Base-by-base conservation (phyloP, 2,113 vertebrate genomes). In the Choloepus hoffmanni region DNA sequence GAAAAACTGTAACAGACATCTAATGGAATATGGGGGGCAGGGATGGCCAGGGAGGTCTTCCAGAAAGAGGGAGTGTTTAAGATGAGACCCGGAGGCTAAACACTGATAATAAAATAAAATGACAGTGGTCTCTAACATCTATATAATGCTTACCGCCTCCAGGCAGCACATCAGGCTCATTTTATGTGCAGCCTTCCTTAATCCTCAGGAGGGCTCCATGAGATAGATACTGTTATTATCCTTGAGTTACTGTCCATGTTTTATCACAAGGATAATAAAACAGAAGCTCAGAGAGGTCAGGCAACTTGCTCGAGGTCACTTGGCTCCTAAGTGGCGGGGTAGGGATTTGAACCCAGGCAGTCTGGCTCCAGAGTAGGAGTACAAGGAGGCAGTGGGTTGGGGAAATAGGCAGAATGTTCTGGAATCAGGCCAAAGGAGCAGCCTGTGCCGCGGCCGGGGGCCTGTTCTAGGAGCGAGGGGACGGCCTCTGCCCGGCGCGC, bases 11-110 rank as follows among this genome's bases (percentile, higher is more conserved):
- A 45, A 45, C 43, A 45, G 7, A 3, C 33, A 6, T 30, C 43
- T 36, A 1, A 6, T 12, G 10, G 18, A 13, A 8, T 2, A 0
- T 45, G 23, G 15, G 33, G 33, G 7, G 5, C 2, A 9, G 7
- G 21, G 6, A 1, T 10, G 19, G 18, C 68, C 60, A 62, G 33
- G 40, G 67, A 68, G 50, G 67, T 62, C 67, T 81, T 45, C 67
- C 67, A 43, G 81, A 36, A 88, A 83, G 48, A 74, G 63, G n/a
- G 1, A 4, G 68, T 21, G 21, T 77, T 88, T 70, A 67, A 58
- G 12, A 6, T 6, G 11, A 58, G 53, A 55, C 43, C 26, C 1
- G 3, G 68, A 70, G 68, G 79, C 43, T 48, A 33, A 21, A 83
- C 30, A 23, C 45, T 16, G 7, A 30, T 19, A 43, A 63, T 23